Evolutionary conservation across 2,113 vertebrate genomes (phyloP).

Genomic region (Callospermophilus lateralis): DNA sequence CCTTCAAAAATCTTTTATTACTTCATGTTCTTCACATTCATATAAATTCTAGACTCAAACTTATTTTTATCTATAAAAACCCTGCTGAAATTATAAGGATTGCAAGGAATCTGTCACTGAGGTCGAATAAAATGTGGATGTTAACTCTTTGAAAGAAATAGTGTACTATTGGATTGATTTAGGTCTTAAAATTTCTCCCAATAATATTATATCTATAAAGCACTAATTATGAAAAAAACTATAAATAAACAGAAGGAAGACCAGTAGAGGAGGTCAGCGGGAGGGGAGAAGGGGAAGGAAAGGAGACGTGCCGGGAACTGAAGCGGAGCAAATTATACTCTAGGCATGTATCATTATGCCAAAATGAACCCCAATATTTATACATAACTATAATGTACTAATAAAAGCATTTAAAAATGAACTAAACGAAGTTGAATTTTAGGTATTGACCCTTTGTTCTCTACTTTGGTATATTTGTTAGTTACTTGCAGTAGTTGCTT

Average conservation of each 20-base stretch:
- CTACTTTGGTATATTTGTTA: not conserved
- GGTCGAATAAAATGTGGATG: not conserved
- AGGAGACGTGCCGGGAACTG: too few species aligned
- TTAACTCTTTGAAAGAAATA: not conserved
- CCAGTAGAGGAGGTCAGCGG: too few species aligned
- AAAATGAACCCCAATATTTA: too few species aligned
- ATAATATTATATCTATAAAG: not conserved
- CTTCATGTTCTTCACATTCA: not conserved
- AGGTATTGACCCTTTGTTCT: not conserved
- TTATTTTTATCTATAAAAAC: not conserved
- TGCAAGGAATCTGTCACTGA: not conserved
- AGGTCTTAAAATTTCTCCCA: not conserved
- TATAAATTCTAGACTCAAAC: not conserved
- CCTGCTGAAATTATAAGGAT: not conserved
- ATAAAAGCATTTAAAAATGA: not conserved
- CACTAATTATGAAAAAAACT: too few species aligned
- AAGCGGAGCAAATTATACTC: too few species aligned
- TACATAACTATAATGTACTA: too few species aligned
- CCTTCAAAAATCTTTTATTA: not conserved
- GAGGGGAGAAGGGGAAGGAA: too few species aligned
- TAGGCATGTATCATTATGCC: too few species aligned
- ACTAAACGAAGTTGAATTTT: not conserved
- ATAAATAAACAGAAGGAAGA: too few species aligned
- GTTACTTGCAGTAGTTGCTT: not conserved
- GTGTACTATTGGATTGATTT: not conserved